A percentile compares a stretch with the other conserved stretches of the same genome.
These are phyloP conservation scores for Dicyrtomina minuta DNA, from an alignment of 2,888 invertebrate species.

Conservation along the genomic window DNA sequence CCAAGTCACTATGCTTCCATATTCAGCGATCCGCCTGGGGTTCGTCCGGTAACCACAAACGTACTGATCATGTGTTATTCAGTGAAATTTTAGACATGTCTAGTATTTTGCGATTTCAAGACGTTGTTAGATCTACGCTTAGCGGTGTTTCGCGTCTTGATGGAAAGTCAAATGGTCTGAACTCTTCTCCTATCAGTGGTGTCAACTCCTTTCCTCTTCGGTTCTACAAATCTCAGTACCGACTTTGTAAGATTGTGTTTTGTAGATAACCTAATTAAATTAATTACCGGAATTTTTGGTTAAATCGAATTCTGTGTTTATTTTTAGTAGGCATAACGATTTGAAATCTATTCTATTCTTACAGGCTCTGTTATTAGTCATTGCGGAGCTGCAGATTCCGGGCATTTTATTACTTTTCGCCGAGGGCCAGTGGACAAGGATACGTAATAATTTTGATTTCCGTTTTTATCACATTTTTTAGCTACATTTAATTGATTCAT, in stretches of 20 bases:
- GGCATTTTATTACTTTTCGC: constrained; percentile 32
- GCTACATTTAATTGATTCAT: no score
- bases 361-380: constrained; percentile 31
- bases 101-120: constrained; percentile 17
- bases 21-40: constrained; percentile 32
- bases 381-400: constrained; percentile 28
- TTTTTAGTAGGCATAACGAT: no score
- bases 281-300: not conserved
- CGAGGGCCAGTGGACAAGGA: constrained; percentile 25
- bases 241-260: constrained; percentile 21
- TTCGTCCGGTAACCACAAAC: constrained; percentile 17
- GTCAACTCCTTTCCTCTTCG: not conserved
- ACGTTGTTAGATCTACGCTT: constrained; percentile 9
- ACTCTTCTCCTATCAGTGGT: not conserved
- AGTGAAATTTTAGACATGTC: constrained; percentile 30
- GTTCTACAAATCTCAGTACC: constrained; percentile 27
- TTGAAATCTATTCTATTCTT: not conserved
- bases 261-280: not conserved
- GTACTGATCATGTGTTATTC: constrained; percentile 28
- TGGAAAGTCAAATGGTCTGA: no score
- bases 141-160: not conserved
- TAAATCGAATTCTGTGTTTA: no score
- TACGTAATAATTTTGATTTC: constrained; percentile 6
- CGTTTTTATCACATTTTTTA: no score
- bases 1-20: constrained; percentile 31